Conservation (phyloP, 2,888 invertebrate species). For the Drosophila putrida region DNA sequence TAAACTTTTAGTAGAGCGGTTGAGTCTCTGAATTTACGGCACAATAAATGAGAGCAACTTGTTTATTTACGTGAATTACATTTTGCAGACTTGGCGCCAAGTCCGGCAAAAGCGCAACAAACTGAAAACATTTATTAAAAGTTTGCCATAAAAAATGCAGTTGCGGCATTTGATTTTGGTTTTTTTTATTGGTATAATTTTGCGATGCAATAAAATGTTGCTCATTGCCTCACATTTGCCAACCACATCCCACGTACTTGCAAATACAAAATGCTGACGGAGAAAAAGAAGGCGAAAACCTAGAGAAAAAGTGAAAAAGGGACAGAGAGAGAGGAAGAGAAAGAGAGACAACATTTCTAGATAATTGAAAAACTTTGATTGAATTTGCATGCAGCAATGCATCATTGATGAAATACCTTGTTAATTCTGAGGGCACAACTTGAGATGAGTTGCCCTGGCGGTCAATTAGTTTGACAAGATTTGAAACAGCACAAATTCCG, state of each 20-base stretch:
- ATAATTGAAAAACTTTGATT: constrained; percentile 70
- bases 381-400: constrained; percentile 48
- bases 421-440: constrained; percentile 37
- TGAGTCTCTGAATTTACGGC: constrained; percentile 13
- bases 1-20: neutral
- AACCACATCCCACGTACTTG: constrained; percentile 8
- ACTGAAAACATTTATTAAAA: constrained; percentile 60
- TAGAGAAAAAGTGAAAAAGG: neutral
- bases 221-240: constrained; percentile 26
- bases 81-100: constrained; percentile 40
- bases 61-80: constrained; percentile 32
- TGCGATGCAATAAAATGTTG: constrained; percentile 53
- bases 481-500: constrained; percentile 11
- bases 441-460: constrained; percentile 7
- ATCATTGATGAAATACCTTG: constrained; percentile 41
- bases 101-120: constrained; percentile 24
- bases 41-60: constrained; percentile 18
- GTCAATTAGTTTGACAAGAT: constrained; percentile 44
- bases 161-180: constrained; percentile 29
- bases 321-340: neutral
- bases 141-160: constrained; percentile 30
- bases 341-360: constrained; percentile 7
- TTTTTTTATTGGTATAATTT: constrained; percentile 32
- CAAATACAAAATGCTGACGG: neutral
- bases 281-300: neutral